Conservation (phyloP, 2,888 invertebrate species). For the Xanthia icteritia region DNA sequence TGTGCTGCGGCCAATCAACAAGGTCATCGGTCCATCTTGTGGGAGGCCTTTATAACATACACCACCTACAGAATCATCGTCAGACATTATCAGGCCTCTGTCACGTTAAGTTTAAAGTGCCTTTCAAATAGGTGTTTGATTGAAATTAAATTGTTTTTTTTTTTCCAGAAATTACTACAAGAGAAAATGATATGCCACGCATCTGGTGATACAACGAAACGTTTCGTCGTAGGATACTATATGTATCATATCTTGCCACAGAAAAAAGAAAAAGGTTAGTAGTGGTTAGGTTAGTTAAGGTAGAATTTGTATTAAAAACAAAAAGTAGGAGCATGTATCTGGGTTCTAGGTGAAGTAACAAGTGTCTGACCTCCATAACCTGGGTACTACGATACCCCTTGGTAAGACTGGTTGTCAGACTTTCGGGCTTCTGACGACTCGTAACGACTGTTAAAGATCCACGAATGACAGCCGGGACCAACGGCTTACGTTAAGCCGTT, state of each 20-base stretch:
- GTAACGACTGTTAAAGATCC: too few relatives aligned
- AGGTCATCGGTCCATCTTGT: too few relatives aligned
- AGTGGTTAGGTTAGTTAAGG: neutral
- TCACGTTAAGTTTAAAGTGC: neutral
- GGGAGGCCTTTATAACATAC: neutral
- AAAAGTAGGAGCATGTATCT: neutral
- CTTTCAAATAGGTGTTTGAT: neutral
- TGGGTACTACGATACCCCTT: too few relatives aligned
- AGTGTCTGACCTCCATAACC: neutral
- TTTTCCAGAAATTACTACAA: slow-evolving; percentile 91
- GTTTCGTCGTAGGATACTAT: slow-evolving; percentile 97
- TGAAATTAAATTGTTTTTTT: neutral
- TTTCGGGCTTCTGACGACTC: too few relatives aligned
- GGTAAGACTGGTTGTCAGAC: too few relatives aligned
- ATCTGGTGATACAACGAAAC: slow-evolving; percentile 95
- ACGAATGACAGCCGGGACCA: too few relatives aligned
- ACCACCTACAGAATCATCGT: neutral
- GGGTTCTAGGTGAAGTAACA: too few relatives aligned
- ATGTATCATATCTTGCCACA: slow-evolving; percentile 95
- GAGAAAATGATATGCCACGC: slow-evolving; percentile 97
- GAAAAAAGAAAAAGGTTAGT: slow-evolving; percentile 90
- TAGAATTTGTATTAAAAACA: neutral
- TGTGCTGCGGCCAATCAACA: too few relatives aligned
- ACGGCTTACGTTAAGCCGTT: too few relatives aligned
- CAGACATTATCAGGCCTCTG: too few relatives aligned